phyloP scores from a whole-genome alignment of 2,888 invertebrate genomes.

The Philereme vetulata region DNA sequence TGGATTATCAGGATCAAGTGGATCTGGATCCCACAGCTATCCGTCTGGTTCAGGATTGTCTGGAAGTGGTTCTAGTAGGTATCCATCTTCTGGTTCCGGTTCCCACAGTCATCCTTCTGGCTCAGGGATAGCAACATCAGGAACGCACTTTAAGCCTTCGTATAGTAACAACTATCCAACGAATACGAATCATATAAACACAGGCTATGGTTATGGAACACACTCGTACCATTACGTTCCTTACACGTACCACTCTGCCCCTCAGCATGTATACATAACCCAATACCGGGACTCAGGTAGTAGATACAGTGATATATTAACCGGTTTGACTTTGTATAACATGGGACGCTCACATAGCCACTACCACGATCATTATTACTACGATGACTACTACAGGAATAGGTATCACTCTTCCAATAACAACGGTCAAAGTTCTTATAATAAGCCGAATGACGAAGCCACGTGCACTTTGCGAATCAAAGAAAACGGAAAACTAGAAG shows the following conservation, averaged over 20 bases:
- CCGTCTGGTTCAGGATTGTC: slow-evolving; percentile 32
- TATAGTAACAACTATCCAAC: slow-evolving; percentile 19
- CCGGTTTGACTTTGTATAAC: slow-evolving; percentile 71
- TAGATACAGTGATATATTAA: slow-evolving; percentile 67
- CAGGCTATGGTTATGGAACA: slow-evolving; percentile 22
- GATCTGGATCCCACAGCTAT: slow-evolving; percentile 18
- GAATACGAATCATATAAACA: slow-evolving; percentile 37
- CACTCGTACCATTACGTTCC: slow-evolving; percentile 25
- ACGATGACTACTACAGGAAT: slow-evolving; percentile 69
- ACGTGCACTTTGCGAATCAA: slow-evolving; percentile 63
- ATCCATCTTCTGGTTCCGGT: slow-evolving; percentile 16
- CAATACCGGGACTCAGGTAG: slow-evolving; percentile 71
- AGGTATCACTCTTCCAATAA: slow-evolving; percentile 49
- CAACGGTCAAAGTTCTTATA: slow-evolving; percentile 25
- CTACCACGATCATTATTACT: slow-evolving; percentile 65
- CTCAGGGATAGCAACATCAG: slow-evolving; percentile 38
- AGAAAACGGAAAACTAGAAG: slow-evolving; percentile 57
- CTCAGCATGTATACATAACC: slow-evolving; percentile 68
- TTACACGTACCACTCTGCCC: slow-evolving; percentile 57
- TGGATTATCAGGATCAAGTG: slow-evolving; percentile 26
- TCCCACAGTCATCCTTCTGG: slow-evolving; percentile 16
- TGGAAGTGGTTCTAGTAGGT: slow-evolving; percentile 13
- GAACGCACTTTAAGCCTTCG: slow-evolving; percentile 21
- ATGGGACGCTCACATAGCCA: slow-evolving; percentile 68
- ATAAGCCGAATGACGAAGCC: slow-evolving; percentile 54